Evolutionary conservation across 2,113 vertebrate genomes (phyloP).

Genomic region (Nesoenas mayeri): DNA sequence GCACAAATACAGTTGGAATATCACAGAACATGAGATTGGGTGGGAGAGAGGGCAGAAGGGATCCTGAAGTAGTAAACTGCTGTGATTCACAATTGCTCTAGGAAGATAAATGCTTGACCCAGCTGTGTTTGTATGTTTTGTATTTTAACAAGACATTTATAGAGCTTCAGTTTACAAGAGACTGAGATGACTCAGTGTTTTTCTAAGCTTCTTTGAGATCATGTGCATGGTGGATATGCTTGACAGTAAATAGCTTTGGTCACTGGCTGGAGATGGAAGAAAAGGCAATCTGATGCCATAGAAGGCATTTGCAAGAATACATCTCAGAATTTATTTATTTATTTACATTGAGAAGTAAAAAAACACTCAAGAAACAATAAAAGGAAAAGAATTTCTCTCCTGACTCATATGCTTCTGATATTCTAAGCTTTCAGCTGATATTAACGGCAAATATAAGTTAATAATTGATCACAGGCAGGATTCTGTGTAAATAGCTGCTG

Average conservation of each 20-base stretch:
- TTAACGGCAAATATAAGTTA: neutral
- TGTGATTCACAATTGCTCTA: neutral
- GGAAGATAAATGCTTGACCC: neutral
- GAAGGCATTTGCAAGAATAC: neutral
- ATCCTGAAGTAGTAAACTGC: neutral
- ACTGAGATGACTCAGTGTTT: neutral
- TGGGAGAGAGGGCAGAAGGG: neutral
- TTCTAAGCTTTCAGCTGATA: neutral
- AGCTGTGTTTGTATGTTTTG: neutral
- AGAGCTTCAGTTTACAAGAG: neutral
- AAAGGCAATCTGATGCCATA: neutral
- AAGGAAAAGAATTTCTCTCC: neutral
- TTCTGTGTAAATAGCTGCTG: neutral
- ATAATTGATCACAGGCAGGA: neutral
- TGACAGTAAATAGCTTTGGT: neutral
- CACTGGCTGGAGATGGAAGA: neutral
- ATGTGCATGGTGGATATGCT: neutral
- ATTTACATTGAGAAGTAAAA: neutral
- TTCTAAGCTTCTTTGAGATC: neutral
- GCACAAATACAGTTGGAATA: neutral
- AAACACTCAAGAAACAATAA: neutral
- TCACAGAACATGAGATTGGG: neutral
- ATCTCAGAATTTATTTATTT: neutral
- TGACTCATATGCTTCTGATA: neutral
- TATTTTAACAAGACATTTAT: neutral